Conservation (phyloP, 2,797 vertebrate species). For the Cyclopterus lumpus region DNA sequence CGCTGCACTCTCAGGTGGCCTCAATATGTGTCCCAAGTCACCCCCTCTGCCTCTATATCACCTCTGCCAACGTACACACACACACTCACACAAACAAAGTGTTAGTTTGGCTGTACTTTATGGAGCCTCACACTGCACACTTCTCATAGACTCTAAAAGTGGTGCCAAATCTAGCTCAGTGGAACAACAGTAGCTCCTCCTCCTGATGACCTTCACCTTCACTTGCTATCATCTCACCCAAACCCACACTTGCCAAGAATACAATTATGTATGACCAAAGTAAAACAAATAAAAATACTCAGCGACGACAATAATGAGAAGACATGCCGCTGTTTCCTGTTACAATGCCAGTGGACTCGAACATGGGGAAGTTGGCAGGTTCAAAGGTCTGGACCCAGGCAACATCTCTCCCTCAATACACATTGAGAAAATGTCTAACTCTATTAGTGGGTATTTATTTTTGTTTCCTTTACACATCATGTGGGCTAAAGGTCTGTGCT, state of each 20-base stretch:
- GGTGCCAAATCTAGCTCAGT: slow-evolving; percentile 66
- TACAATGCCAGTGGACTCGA: not conserved
- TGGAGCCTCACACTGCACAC: slow-evolving; percentile 33
- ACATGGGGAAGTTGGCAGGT: not conserved
- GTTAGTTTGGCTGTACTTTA: slow-evolving; percentile 36
- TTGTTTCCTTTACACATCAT: not conserved
- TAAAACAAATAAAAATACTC: too few relatives aligned
- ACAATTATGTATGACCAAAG: too few relatives aligned
- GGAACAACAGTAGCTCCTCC: slow-evolving; percentile 52
- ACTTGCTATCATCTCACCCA: slow-evolving; percentile 44
- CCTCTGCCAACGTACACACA: slow-evolving; percentile 17
- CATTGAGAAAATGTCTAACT: not conserved
- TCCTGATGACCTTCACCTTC: slow-evolving; percentile 70
- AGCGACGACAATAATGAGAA: not conserved
- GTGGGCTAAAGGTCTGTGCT: not conserved
- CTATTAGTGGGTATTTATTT: not conserved
- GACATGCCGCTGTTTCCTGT: not conserved
- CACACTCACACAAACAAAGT: slow-evolving; percentile 30
- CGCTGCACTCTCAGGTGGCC: slow-evolving; percentile 27
- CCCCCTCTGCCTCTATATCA: slow-evolving; percentile 19
- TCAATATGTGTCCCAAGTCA: slow-evolving; percentile 42
- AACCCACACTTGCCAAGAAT: slow-evolving; percentile 28
- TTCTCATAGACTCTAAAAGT: slow-evolving; percentile 41
- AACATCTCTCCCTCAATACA: not conserved
- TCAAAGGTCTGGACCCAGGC: not conserved